These are phyloP conservation scores for Blastomussa wellsi DNA, from an alignment of 92 coral and sea anemone species.

Conservation along the genomic window DNA sequence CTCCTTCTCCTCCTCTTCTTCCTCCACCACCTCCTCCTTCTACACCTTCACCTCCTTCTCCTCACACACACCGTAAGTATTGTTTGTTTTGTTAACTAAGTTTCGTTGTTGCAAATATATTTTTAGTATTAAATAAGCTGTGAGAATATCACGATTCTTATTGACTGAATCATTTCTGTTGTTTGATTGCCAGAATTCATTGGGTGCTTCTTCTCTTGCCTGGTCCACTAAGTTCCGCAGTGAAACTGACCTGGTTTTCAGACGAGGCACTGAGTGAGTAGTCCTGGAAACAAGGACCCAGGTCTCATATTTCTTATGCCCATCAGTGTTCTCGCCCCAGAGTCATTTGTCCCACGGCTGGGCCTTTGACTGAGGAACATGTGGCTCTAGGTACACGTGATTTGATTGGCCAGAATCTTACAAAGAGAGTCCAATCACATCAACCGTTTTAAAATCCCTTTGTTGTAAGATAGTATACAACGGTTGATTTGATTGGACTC, in stretches of 20 bases:
- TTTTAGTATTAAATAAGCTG: neutral
- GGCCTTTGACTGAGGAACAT: too few relatives aligned
- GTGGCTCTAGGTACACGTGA: too few relatives aligned
- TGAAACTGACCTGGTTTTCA: conserved; percentile 81
- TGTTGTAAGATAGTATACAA: too few relatives aligned
- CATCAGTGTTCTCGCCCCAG: too few relatives aligned
- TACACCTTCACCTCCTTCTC: neutral
- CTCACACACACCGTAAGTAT: neutral
- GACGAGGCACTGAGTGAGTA: conserved; percentile 57
- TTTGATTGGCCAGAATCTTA: too few relatives aligned
- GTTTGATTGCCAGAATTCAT: conserved; percentile 47
- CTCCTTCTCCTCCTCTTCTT: neutral
- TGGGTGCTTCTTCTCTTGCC: conserved; percentile 65
- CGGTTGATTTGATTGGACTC: too few relatives aligned
- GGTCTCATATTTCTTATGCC: too few relatives aligned
- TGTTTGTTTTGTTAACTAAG: too few relatives aligned
- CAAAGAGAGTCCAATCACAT: too few relatives aligned
- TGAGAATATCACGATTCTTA: neutral
- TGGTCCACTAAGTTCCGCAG: conserved; percentile 94
- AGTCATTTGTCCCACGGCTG: too few relatives aligned
- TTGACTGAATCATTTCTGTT: neutral
- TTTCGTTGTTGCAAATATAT: too few relatives aligned
- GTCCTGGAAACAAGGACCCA: neutral
- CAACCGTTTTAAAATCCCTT: too few relatives aligned
- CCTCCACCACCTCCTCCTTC: neutral